Percentiles rank a stretch among this genome's conserved stretches.
Evolutionary conservation across 2,888 invertebrate species (phyloP).

Genomic region (Plagiodera versicolora): DNA sequence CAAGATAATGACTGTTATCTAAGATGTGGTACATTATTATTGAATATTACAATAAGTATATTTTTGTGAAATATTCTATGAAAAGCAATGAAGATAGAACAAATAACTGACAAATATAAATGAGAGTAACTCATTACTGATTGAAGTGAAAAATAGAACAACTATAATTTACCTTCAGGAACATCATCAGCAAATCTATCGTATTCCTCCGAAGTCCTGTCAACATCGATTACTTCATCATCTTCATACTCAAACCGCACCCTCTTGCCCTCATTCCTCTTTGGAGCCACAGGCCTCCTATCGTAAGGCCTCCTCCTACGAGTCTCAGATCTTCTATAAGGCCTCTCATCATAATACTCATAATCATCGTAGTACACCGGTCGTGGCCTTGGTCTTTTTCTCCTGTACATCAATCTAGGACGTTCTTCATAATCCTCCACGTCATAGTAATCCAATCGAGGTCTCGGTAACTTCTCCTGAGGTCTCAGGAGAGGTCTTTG

Average conservation of each 20-base stretch:
- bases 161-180: not conserved
- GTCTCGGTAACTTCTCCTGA: conserved; percentile 58
- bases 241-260: conserved; percentile 15
- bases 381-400: conserved; percentile 60
- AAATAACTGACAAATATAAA: too few species aligned
- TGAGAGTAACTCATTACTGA: too few species aligned
- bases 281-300: conserved; percentile 30
- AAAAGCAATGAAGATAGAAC: too few species aligned
- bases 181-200: not conserved
- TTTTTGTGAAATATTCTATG: too few species aligned
- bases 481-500: conserved; percentile 47
- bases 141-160: not conserved
- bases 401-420: conserved; percentile 53
- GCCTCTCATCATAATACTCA: conserved; percentile 62
- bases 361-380: conserved; percentile 61
- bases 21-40: too few species aligned
- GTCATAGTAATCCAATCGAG: conserved; percentile 71
- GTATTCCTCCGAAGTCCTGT: not conserved
- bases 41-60: too few species aligned
- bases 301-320: conserved; percentile 42
- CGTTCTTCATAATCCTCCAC: conserved; percentile 65
- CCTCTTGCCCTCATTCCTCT: conserved; percentile 39
- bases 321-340: conserved; percentile 32
- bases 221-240: conserved; percentile 12
- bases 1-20: too few species aligned